Evolutionary conservation across 1,140 invertebrate genomes (phyloP).

Genomic region (Paraescarpia echinospica): DNA sequence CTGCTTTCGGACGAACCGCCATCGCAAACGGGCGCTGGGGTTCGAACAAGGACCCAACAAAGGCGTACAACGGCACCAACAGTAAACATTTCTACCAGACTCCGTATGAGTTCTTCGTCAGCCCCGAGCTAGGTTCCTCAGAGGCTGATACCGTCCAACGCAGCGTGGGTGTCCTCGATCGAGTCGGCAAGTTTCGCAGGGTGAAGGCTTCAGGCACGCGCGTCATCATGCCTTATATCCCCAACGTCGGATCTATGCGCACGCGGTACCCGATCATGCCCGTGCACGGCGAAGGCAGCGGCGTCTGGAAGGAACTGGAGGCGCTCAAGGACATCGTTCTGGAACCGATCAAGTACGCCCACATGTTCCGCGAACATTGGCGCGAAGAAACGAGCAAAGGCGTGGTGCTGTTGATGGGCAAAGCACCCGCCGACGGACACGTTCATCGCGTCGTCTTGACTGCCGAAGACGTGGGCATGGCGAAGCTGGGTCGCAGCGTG

Average conservation of each 20-base stretch:
- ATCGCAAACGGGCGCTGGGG: background rate
- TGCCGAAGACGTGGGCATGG: background rate
- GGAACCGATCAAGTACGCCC: background rate
- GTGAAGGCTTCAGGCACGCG: constrained; percentile 36
- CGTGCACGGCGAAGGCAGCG: constrained; percentile 38
- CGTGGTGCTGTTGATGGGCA: background rate
- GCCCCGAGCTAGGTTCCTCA: constrained; percentile 18
- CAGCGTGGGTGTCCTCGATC: constrained; percentile 36
- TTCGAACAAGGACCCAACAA: constrained; percentile 20
- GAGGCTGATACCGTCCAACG: constrained; percentile 11
- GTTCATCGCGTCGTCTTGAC: background rate
- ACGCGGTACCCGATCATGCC: constrained; percentile 45
- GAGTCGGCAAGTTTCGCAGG: constrained; percentile 29
- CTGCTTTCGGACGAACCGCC: background rate
- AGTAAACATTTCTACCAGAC: constrained; percentile 35
- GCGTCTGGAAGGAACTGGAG: constrained; percentile 42
- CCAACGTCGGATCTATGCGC: constrained; percentile 36
- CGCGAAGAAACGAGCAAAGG: background rate
- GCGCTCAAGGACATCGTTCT: constrained; percentile 43
- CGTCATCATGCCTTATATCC: constrained; percentile 38
- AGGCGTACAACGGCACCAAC: constrained; percentile 41
- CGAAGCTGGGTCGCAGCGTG: background rate
- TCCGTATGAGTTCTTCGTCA: constrained; percentile 38
- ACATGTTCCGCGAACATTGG: background rate
- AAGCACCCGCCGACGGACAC: background rate